Evolutionary conservation across 2,113 vertebrate genomes (phyloP), one percentile per base, ranked within the genome.

Genomic region (Percina caprodes): DNA sequence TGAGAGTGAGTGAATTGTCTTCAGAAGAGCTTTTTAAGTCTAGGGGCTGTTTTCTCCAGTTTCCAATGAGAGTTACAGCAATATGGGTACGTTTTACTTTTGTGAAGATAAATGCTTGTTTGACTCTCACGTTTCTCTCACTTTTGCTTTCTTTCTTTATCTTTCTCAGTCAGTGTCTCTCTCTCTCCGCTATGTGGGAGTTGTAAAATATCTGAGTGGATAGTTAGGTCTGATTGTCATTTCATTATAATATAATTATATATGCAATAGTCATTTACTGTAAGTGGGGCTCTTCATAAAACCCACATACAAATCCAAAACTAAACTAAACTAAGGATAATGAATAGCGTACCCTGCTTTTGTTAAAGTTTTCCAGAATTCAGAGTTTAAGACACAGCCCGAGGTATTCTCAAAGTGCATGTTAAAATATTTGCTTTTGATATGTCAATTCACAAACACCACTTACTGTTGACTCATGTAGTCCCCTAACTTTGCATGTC

Each of bases 1-100:
- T 80, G 89, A 91, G 85, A 89, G 79, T 16, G 33, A 88, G 65
- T 56, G 83, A 86, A 59, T 56, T 42, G 68, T 82, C 83, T 89
- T 75, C 24, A n/a, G 49, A 85, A 76, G 48, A 70, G 80, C 82
- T 66, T 88, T 87, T 87, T 77, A 81, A 63, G 72, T 73, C 83
- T 56, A 65, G 45, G 14, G 70, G 77, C 74, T 77, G 66, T 86
- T 87, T 84, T 79, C 68, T 82, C 48, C 61, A 0, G 76, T 67
- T 82, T 81, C 83, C 55, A 3, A 48, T 77, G 81, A 76, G 83
- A 87, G n/a, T 60, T 77, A 10, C 26, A 81, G 49, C 72, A 60
- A 82, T 80, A 67, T 72, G 65, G 84, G 82, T 49, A 12, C n/a
- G 61, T 77, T 85, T 85, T 19, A 19, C 68, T 82, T 77, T 85